Evolutionary conservation across 2,113 vertebrate species (phyloP), one percentile per base, ranked within the genome.

Genomic region (Nesogale talazaci): DNA sequence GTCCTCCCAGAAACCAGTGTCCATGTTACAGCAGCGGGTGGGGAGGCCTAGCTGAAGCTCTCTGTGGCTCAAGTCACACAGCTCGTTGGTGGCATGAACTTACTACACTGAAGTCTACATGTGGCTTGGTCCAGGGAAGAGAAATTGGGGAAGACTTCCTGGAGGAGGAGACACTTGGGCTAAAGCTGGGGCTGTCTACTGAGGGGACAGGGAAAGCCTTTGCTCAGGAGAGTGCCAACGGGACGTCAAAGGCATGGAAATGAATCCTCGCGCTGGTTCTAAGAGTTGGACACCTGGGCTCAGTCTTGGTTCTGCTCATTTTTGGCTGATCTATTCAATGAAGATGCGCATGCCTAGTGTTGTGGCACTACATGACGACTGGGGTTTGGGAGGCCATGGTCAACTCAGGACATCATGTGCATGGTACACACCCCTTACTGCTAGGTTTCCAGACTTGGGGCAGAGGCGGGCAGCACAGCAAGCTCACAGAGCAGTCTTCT

Each of bases 321-420:
- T 69, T 12, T 79, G 89, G 69, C 22, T 80, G 42, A n/a, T 63
- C 63, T 89, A 40, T 67, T 19, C 67, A 67, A 29, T 1, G 42
- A 81, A 79, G 52, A 46, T 2, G 14, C 2, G 7, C 34, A 25
- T 25, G 1, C 15, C 14, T 20, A 46, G 74, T 5, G 14, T 88
- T 11, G 15, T 74, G 77, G 52, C 10, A 52, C 46, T 52, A 52
- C 46, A 52, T 52, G 10, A 52, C 46, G 14, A 52, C 38, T 8
- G 0, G 0, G 86, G 63, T 34, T 20, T 88, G 95, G 95, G 92
- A 96, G 83, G 36, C 57, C 61, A 29, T 87, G 72, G 92, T 91
- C 80, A 96, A 87, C 75, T 91, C 82, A 93, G 87, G 34, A 85
- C 92, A 85, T 46, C 90, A n/a, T 67, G 94, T 82, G 75, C 94